A percentile compares a stretch with the other conserved stretches of the same genome.
Evolutionary conservation across 1,140 invertebrate species (phyloP).

Genomic region (Drosophila carrolli): DNA sequence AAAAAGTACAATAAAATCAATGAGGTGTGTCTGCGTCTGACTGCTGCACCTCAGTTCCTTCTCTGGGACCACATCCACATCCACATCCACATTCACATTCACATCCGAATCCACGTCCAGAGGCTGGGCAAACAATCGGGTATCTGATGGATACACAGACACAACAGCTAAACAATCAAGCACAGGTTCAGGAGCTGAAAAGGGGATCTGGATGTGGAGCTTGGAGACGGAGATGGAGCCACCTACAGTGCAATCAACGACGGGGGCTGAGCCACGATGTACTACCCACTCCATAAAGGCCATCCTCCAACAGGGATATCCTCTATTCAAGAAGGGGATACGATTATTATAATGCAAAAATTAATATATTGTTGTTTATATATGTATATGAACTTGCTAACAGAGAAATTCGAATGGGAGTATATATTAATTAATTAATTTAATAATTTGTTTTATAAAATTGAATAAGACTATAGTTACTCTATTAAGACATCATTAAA

Average conservation of each 20-base stretch:
- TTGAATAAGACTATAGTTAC: too few species aligned
- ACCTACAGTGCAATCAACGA: conserved; percentile 73
- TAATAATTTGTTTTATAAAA: too few species aligned
- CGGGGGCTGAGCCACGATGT: conserved; percentile 34
- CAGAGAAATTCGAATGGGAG: too few species aligned
- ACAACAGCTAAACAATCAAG: conserved; percentile 78
- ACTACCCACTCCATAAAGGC: conserved; percentile 1
- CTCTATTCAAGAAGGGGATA: not conserved
- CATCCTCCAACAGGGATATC: conserved; percentile 22
- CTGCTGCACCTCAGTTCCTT: conserved; percentile 58
- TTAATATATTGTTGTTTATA: too few species aligned
- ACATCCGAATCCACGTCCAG: conserved; percentile 18
- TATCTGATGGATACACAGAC: conserved; percentile 63
- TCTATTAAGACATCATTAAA: too few species aligned
- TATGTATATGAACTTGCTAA: too few species aligned
- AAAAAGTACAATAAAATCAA: conserved; percentile 83
- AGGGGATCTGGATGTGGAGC: not conserved
- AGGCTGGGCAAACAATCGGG: conserved; percentile 69
- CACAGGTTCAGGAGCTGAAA: conserved; percentile 48
- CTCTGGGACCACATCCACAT: conserved; percentile 7
- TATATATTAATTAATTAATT: too few species aligned
- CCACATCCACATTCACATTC: conserved; percentile 17
- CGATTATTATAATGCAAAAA: not conserved
- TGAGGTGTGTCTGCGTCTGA: conserved; percentile 69
- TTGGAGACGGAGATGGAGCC: conserved; percentile 35